Conservation (phyloP, 2,888 invertebrate genomes). For the Chymomyza amoena region DNA sequence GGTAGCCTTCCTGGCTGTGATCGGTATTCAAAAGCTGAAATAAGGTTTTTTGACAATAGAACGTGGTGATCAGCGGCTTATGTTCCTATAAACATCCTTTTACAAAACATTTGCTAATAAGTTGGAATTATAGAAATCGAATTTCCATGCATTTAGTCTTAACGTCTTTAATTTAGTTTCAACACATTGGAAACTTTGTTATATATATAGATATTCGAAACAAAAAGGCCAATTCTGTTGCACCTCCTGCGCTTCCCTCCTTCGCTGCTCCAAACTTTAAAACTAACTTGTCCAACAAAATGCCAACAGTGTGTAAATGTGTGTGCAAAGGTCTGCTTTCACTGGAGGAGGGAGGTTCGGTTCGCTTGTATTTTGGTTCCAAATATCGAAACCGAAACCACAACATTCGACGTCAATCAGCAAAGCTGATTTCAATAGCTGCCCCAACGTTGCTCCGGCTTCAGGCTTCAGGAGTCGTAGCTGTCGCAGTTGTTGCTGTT, state of each 20-base stretch:
- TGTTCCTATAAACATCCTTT: no score
- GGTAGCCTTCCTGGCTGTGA: no score
- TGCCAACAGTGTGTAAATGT: constrained; percentile 33
- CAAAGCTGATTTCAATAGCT: constrained; percentile 70
- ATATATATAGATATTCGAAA: not conserved
- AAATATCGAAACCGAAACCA: constrained; percentile 72
- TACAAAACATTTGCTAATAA: not conserved
- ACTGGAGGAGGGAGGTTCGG: not conserved
- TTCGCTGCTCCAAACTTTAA: constrained; percentile 9
- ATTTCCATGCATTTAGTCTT: not conserved
- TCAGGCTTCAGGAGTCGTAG: constrained; percentile 1
- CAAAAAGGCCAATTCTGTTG: not conserved
- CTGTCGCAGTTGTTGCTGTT: constrained; percentile 25
- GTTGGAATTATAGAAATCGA: not conserved
- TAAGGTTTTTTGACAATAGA: no score
- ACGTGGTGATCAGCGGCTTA: no score
- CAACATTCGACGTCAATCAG: constrained; percentile 72
- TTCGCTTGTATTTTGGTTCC: constrained; percentile 58
- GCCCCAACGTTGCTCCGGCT: constrained; percentile 20
- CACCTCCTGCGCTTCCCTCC: not conserved
- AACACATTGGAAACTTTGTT: not conserved
- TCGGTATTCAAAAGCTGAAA: no score
- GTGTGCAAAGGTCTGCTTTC: constrained; percentile 13
- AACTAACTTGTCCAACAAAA: constrained; percentile 42
- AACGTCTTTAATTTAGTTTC: not conserved